Evolutionary conservation across 2,797 vertebrate species (phyloP).

Genomic region (Acipenser oxyrinchus): DNA sequence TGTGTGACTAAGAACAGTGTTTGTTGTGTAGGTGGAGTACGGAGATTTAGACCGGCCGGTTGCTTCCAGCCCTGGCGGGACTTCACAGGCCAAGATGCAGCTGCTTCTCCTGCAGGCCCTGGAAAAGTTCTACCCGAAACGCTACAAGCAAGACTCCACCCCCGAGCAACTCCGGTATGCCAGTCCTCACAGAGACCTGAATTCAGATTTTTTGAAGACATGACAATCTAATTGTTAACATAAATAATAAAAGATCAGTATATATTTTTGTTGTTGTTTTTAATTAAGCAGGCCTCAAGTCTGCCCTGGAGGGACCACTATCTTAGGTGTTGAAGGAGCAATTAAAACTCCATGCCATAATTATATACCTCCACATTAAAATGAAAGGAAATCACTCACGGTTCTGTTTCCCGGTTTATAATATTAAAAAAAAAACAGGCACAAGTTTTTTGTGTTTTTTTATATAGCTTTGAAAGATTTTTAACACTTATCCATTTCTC

Average conservation of each 20-base stretch:
- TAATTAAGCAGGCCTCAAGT: too few species aligned
- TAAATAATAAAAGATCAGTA: too few species aligned
- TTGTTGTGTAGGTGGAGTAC: slow-evolving; percentile 71
- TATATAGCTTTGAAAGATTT: background rate
- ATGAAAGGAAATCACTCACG: too few species aligned
- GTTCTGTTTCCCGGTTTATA: too few species aligned
- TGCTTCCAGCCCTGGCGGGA: slow-evolving; percentile 49
- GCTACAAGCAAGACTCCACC: slow-evolving; percentile 72
- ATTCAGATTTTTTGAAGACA: background rate
- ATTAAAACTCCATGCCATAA: too few species aligned
- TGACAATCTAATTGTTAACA: background rate
- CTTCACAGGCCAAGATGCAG: slow-evolving; percentile 68
- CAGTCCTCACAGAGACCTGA: background rate
- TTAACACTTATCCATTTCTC: slow-evolving; percentile 1
- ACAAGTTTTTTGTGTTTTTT: slow-evolving; percentile 17
- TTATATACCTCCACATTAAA: too few species aligned
- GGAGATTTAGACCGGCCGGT: slow-evolving; percentile 74
- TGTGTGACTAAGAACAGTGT: too few species aligned
- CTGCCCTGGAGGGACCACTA: background rate
- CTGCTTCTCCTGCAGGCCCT: slow-evolving; percentile 79
- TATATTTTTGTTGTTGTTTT: too few species aligned
- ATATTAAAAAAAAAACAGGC: too few species aligned
- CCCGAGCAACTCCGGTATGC: slow-evolving; percentile 76
- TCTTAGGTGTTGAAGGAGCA: background rate
- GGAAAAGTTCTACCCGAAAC: slow-evolving; percentile 85